A percentile compares a stretch with the other conserved stretches of the same genome.
phyloP scores from a whole-genome alignment of 2,797 vertebrate species.

The Crypturellus tataupa region DNA sequence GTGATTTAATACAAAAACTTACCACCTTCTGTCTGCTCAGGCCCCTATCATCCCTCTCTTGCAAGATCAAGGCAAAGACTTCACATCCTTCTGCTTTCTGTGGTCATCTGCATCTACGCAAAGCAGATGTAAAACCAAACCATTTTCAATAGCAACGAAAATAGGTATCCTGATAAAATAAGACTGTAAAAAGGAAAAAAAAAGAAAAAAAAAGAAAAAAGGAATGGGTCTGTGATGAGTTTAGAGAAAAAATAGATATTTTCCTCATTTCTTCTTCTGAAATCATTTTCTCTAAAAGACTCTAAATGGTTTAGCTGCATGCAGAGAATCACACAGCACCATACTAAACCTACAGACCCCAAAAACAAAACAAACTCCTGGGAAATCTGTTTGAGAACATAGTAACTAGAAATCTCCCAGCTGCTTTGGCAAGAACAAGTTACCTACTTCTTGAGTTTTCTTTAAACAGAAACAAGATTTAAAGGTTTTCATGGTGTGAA shows the following conservation, averaged over 20 bases:
- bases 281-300: neutral
- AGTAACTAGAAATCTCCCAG: neutral
- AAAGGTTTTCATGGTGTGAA: neutral
- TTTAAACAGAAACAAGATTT: neutral
- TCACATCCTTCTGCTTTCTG: neutral
- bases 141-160: neutral
- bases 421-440: neutral
- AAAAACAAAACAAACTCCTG: neutral
- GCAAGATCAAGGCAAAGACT: neutral
- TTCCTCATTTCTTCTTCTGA: neutral
- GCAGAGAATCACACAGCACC: neutral
- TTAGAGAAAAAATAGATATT: neutral
- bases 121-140: neutral
- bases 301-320: neutral
- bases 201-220: too few species aligned
- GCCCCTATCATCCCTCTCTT: neutral
- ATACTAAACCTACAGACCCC: neutral
- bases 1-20: neutral
- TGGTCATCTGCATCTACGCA: neutral
- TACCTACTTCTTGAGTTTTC: neutral
- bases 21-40: neutral
- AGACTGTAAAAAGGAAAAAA: neutral
- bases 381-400: neutral
- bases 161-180: neutral
- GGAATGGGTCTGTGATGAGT: accelerated